These are phyloP conservation scores for Aphelenchoides fujianensis DNA, from an alignment of 1,140 invertebrate genomes.

Conservation along the genomic window DNA sequence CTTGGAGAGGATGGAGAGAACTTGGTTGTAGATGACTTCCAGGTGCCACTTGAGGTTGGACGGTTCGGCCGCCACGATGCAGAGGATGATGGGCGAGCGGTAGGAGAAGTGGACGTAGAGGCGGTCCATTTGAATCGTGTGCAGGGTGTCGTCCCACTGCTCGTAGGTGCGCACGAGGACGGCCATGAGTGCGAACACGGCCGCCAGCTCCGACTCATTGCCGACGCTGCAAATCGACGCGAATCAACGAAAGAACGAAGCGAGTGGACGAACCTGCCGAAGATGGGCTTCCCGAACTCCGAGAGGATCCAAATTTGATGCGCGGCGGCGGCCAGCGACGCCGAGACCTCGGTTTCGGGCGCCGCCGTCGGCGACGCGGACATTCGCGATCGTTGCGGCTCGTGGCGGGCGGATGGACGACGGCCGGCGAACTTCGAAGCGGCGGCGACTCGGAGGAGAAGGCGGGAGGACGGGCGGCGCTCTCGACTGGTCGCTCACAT, in stretches of 20 bases:
- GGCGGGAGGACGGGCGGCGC: too few species aligned
- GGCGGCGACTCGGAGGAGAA: too few species aligned
- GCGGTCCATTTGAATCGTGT: conserved; percentile 33
- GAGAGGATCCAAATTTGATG: conserved; percentile 49
- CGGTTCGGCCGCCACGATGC: conserved; percentile 38
- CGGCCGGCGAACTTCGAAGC: too few species aligned
- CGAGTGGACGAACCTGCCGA: conserved; percentile 36
- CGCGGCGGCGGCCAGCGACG: not conserved
- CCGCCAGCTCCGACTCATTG: conserved; percentile 33
- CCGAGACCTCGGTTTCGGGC: not conserved
- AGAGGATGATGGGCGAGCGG: conserved; percentile 40
- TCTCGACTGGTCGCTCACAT: too few species aligned
- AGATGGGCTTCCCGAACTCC: conserved; percentile 50
- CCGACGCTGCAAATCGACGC: conserved; percentile 36
- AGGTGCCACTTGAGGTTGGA: conserved; percentile 43
- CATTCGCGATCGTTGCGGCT: too few species aligned
- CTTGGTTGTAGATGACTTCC: conserved; percentile 50
- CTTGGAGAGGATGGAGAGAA: conserved; percentile 35
- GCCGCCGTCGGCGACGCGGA: not conserved
- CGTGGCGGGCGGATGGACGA: too few species aligned
- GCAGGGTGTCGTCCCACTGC: conserved; percentile 34
- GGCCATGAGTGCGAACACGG: conserved; percentile 38
- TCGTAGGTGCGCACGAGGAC: conserved; percentile 38
- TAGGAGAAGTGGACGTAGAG: conserved; percentile 46
- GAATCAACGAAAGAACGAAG: conserved; percentile 3